A percentile compares a stretch with the other conserved stretches of the same genome.
Evolutionary conservation across 1,140 invertebrate genomes (phyloP).

Genomic region (Anastrepha ludens): DNA sequence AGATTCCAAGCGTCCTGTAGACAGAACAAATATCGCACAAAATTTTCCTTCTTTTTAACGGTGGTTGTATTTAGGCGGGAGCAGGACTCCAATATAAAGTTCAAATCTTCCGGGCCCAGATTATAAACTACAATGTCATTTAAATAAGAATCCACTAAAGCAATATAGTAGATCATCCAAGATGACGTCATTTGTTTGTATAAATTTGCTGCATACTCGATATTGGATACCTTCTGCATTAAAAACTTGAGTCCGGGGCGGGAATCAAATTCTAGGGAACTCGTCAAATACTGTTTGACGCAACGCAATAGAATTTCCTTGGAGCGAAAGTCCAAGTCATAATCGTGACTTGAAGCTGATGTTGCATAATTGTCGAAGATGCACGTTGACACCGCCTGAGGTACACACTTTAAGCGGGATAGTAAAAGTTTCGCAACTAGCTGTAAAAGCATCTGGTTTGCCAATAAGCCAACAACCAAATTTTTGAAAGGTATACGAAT

Average conservation of each 20-base stretch:
- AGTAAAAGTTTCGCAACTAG: slow-evolving; percentile 90
- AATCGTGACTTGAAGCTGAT: slow-evolving; percentile 75
- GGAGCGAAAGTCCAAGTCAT: slow-evolving; percentile 76
- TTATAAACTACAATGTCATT: slow-evolving; percentile 79
- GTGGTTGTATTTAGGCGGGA: slow-evolving; percentile 75
- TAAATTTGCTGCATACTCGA: slow-evolving; percentile 91
- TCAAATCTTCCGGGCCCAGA: slow-evolving; percentile 80
- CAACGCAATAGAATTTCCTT: slow-evolving; percentile 81
- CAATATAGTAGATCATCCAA: slow-evolving; percentile 92
- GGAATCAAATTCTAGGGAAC: slow-evolving; percentile 89
- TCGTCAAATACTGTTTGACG: slow-evolving; percentile 86
- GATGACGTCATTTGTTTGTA: slow-evolving; percentile 94
- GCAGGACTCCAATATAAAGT: slow-evolving; percentile 79
- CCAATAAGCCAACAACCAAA: slow-evolving; percentile 89
- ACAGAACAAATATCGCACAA: slow-evolving; percentile 77
- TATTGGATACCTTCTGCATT: slow-evolving; percentile 92
- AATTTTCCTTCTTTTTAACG: slow-evolving; percentile 77
- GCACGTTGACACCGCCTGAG: slow-evolving; percentile 72
- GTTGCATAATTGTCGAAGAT: slow-evolving; percentile 74
- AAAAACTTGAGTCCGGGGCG: slow-evolving; percentile 94
- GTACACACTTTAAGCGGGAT: slow-evolving; percentile 77
- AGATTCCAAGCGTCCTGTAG: slow-evolving; percentile 78
- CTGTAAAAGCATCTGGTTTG: slow-evolving; percentile 93
- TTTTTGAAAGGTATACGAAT: slow-evolving; percentile 89
- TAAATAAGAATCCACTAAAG: slow-evolving; percentile 87